phyloP scores from a whole-genome alignment of 2,797 vertebrate genomes.

The Geotrypetes seraphini region DNA sequence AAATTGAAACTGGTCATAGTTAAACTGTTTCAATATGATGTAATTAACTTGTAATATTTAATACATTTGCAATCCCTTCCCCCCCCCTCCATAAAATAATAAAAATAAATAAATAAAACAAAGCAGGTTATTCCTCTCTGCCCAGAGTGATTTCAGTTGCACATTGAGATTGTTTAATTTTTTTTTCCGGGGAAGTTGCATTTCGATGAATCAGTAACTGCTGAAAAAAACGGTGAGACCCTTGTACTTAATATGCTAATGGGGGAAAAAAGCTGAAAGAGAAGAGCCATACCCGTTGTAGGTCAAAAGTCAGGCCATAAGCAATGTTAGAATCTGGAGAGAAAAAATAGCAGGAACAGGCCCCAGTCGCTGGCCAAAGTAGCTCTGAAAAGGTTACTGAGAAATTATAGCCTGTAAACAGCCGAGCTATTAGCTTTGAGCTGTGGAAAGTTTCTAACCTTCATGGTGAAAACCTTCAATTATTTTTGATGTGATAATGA shows the following conservation, averaged over 20 bases:
- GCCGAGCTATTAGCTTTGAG: constrained; percentile 53
- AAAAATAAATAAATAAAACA: too few relatives aligned
- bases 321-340: constrained; percentile 33
- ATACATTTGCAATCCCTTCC: too few relatives aligned
- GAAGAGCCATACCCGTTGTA: constrained; percentile 38
- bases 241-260: constrained; percentile 28
- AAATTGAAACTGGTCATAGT: too few relatives aligned
- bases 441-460: constrained; percentile 58
- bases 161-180: constrained; percentile 11
- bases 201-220: constrained; percentile 19
- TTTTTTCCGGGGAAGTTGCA: constrained; percentile 16
- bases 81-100: too few relatives aligned
- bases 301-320: constrained; percentile 37
- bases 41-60: too few relatives aligned
- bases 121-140: too few relatives aligned
- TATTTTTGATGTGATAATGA: constrained; percentile 65
- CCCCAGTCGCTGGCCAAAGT: constrained; percentile 40
- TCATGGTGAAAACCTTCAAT: constrained; percentile 54
- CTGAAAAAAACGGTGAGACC: constrained; percentile 39
- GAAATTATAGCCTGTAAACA: constrained; percentile 56
- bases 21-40: too few relatives aligned
- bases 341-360: constrained; percentile 46
- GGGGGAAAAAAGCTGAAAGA: constrained; percentile 27
- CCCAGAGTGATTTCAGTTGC: constrained; percentile 8
- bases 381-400: constrained; percentile 54